phyloP scores from a whole-genome alignment of 2,113 vertebrate genomes.

The Neolamprologus cancellatus region DNA sequence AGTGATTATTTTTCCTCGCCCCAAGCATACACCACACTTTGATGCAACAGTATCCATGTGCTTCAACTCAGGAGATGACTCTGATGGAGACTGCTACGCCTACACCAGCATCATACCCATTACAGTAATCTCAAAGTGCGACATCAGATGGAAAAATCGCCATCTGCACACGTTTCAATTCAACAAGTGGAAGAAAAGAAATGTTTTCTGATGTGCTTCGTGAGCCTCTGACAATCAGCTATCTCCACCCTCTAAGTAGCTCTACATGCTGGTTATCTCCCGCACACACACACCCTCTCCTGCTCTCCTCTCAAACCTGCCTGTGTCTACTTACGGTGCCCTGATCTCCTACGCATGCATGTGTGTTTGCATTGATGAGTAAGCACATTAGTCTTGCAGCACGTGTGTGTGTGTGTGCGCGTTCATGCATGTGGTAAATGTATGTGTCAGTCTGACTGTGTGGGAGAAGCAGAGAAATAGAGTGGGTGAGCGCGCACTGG shows the following conservation, averaged over 20 bases:
- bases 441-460: conserved; percentile 1
- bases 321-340: not conserved
- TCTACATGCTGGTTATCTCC: not conserved
- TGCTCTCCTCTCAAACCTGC: not conserved
- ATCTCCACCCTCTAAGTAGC: not conserved
- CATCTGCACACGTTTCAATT: not conserved
- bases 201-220: not conserved
- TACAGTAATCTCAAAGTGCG: not conserved
- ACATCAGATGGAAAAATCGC: not conserved
- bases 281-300: not conserved
- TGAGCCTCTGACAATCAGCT: not conserved
- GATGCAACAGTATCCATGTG: not conserved
- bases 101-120: not conserved
- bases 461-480: conserved; percentile 17
- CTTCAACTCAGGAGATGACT: not conserved
- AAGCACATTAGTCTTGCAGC: not conserved
- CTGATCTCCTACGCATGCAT: not conserved
- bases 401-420: not conserved
- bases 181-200: not conserved
- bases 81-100: not conserved
- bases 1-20: not conserved
- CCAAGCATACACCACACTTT: not conserved
- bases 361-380: conserved; percentile 16
- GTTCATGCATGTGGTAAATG: not conserved
- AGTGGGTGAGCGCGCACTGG: conserved; percentile 20